phyloP scores from a whole-genome alignment of 2,888 invertebrate species.

The Drosophila infuscata region DNA sequence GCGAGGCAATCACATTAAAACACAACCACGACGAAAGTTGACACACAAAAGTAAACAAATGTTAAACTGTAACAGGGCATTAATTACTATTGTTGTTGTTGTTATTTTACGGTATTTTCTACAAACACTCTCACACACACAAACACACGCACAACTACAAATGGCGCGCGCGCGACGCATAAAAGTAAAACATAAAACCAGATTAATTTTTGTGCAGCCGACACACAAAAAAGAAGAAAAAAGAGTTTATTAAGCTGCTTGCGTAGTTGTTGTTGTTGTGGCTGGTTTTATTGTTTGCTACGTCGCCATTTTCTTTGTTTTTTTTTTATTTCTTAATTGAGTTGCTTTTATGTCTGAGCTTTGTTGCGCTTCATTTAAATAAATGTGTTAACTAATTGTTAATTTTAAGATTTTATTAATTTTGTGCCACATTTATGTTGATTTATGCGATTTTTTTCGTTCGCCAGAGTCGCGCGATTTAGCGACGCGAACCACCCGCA shows the following conservation, averaged over 20 bases:
- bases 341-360: neutral
- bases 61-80: conserved; percentile 65
- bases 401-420: conserved; percentile 27
- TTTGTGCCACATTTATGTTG: conserved; percentile 24
- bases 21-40: conserved; percentile 64
- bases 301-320: conserved; percentile 69
- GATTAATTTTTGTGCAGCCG: conserved; percentile 74
- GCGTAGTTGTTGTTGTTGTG: conserved; percentile 46
- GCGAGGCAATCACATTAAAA: conserved; percentile 51
- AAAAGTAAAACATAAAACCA: conserved; percentile 77
- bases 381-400: neutral
- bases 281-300: conserved; percentile 58
- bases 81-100: conserved; percentile 58
- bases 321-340: conserved; percentile 21
- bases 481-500: conserved; percentile 28
- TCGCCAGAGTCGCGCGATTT: conserved; percentile 19
- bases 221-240: conserved; percentile 23
- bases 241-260: conserved; percentile 72
- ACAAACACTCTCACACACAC: conserved; percentile 44
- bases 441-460: conserved; percentile 36
- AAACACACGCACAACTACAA: conserved; percentile 34
- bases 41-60: conserved; percentile 77
- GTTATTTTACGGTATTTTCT: conserved; percentile 72
- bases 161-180: conserved; percentile 65
- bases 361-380: neutral